Evolutionary conservation across 2,888 invertebrate genomes (phyloP).

Genomic region (Cryptus armator): DNA sequence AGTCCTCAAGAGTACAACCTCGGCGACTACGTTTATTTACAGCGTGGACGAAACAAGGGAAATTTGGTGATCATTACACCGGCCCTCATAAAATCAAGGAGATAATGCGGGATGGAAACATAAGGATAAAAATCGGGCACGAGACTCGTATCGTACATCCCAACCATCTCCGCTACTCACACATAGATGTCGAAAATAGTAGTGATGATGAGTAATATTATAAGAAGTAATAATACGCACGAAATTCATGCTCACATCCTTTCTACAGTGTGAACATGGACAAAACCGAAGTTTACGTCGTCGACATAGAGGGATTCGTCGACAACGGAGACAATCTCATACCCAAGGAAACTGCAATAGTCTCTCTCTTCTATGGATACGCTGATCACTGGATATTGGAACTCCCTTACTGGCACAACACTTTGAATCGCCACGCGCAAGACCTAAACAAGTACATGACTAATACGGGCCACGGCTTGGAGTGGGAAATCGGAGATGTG

Average conservation of each 20-base stretch:
- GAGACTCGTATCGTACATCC: constrained; percentile 24
- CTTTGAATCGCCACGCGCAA: background rate
- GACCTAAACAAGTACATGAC: background rate
- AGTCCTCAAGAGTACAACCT: constrained; percentile 5
- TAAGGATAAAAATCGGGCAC: constrained; percentile 29
- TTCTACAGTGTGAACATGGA: background rate
- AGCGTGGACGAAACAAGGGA: constrained; percentile 36
- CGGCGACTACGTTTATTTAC: constrained; percentile 53
- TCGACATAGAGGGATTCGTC: constrained; percentile 9
- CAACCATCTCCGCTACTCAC: constrained; percentile 35
- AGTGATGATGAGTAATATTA: constrained; percentile 1
- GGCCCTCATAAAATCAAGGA: constrained; percentile 22
- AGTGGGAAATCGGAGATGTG: constrained; percentile 32
- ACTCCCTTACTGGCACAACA: background rate
- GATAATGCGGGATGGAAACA: constrained; percentile 36
- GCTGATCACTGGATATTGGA: constrained; percentile 34
- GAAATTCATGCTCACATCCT: background rate
- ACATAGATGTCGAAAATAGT: constrained; percentile 1
- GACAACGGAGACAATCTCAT: background rate
- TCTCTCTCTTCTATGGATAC: background rate
- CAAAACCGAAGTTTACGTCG: background rate
- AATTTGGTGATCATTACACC: constrained; percentile 60
- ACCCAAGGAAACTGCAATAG: constrained; percentile 31
- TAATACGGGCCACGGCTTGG: constrained; percentile 1
- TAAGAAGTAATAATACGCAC: background rate